Percentiles rank a stretch among this genome's conserved stretches.
Evolutionary conservation across 2,113 vertebrate species (phyloP).

Genomic region (Oceanites oceanicus): DNA sequence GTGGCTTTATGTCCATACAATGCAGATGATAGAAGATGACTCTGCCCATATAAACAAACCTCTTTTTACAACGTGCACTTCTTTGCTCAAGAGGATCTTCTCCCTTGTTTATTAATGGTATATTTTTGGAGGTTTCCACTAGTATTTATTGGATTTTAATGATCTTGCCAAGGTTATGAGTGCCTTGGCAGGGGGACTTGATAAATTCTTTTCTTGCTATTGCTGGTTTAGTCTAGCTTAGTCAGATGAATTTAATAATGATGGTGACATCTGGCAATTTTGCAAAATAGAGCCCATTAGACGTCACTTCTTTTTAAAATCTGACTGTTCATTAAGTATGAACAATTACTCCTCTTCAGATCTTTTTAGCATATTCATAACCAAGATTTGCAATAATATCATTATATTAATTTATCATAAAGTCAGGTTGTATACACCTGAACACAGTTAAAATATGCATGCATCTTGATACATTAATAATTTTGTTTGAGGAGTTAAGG

Average conservation of each 20-base stretch:
- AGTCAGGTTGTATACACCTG: neutral
- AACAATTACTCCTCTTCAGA: neutral
- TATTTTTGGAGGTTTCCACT: neutral
- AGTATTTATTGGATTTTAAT: neutral
- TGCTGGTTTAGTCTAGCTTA: neutral
- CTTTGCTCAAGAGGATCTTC: neutral
- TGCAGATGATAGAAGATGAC: neutral
- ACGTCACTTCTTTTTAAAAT: neutral
- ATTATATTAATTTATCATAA: constrained; percentile 49
- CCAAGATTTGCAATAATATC: neutral
- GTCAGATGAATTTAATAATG: neutral
- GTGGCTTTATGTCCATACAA: neutral
- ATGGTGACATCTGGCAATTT: constrained; percentile 25
- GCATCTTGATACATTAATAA: neutral
- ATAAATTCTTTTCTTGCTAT: neutral
- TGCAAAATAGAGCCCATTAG: constrained; percentile 1
- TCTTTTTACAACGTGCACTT: neutral
- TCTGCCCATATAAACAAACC: neutral
- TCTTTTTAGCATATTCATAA: constrained; percentile 36
- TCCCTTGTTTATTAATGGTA: neutral
- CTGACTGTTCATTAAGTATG: constrained; percentile 13
- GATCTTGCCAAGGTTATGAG: neutral
- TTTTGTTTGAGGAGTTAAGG: constrained; percentile 45
- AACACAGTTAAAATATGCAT: neutral
- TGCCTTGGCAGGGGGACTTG: neutral